A percentile compares a stretch with the other conserved stretches of the same genome.
Conservation (phyloP, 1,140 invertebrate species). For the Drosophila watanabei region DNA sequence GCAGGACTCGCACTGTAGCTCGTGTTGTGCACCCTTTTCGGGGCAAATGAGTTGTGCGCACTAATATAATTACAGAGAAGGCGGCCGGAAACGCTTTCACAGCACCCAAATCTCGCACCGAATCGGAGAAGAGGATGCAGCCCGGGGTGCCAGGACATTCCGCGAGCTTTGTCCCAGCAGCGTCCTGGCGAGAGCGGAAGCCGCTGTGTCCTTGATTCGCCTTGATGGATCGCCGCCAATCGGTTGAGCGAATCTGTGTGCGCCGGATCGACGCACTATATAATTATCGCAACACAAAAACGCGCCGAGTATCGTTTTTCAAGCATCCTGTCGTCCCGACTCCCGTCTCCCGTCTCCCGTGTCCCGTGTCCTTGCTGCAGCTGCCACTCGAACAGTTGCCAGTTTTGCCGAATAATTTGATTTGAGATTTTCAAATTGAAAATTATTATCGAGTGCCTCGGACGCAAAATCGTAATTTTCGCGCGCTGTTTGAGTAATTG, state of each 20-base stretch:
- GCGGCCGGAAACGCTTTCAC: slow-evolving; percentile 79
- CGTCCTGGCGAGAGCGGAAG: slow-evolving; percentile 65
- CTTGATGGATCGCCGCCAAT: slow-evolving; percentile 54
- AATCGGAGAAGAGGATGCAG: slow-evolving; percentile 30
- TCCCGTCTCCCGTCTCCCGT: neutral
- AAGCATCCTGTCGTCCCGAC: slow-evolving; percentile 66
- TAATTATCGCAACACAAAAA: slow-evolving; percentile 71
- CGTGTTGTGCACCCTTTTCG: slow-evolving; percentile 65
- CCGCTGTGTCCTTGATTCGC: slow-evolving; percentile 35
- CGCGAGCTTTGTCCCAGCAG: slow-evolving; percentile 43
- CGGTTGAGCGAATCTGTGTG: slow-evolving; percentile 26
- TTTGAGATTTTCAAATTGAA: slow-evolving; percentile 54
- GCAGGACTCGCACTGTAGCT: slow-evolving; percentile 18
- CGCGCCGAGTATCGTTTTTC: slow-evolving; percentile 75
- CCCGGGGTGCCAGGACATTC: slow-evolving; percentile 38
- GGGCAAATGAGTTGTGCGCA: slow-evolving; percentile 42
- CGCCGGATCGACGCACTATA: slow-evolving; percentile 53
- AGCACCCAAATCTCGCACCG: slow-evolving; percentile 55
- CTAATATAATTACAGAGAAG: slow-evolving; percentile 79
- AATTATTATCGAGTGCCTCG: slow-evolving; percentile 48
- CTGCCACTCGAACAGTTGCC: slow-evolving; percentile 54
- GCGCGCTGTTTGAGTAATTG: slow-evolving; percentile 47
- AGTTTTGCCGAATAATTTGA: slow-evolving; percentile 64
- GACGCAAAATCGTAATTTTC: slow-evolving; percentile 26
- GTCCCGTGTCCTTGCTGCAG: slow-evolving; percentile 35